Base-by-base conservation (phyloP, 2,888 invertebrate genomes). In the Marronus borbonicus region DNA sequence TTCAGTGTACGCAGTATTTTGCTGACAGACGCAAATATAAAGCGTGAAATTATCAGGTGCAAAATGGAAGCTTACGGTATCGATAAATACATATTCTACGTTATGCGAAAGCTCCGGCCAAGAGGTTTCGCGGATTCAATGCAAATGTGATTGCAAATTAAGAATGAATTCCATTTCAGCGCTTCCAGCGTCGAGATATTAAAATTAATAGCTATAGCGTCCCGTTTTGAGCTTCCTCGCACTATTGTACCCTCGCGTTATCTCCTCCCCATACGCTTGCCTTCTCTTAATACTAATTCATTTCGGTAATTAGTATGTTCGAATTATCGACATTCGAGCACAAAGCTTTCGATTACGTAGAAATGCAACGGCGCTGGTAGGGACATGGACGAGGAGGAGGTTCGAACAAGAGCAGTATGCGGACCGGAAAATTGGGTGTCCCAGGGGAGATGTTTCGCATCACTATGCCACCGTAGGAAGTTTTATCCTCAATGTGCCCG, bases 311-410 rank as follows among this genome's bases (percentile, higher is more conserved):
- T 49, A 68, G 68, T 50, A 68, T 68, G 50, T 50, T 68, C 50
- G 50, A 50, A 50, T 68, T 68, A 52, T 68, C 68, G 50, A 31
- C 28, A 68, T 24, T 50, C 68, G 24, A 49, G 50, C 52, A 50
- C 68, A 68, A 68, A 68, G 68, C 68, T 50, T 68, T 68, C 68
- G 52, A 68, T 68, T 68, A 68, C 28, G 68, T 36, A 36, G 31
- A 36, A 68, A 50, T 50, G 20, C 68, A 49, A 50, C 44, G 36
- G 17, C 44, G 12, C 28, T 50, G 28, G 1, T 44, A 12, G 12
- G 1, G 44, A 8, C 24, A 28, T 17, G 50, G 52, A 39, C 49
- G 20, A n/a, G 24, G 8, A 68, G 68, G 14, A 50, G 20, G 20
- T 20, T 17, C 14, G 14, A 5, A 50, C 50, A 44, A 50, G 50